Conservation (phyloP, 2,888 invertebrate species). For the Hemaris fuciformis region DNA sequence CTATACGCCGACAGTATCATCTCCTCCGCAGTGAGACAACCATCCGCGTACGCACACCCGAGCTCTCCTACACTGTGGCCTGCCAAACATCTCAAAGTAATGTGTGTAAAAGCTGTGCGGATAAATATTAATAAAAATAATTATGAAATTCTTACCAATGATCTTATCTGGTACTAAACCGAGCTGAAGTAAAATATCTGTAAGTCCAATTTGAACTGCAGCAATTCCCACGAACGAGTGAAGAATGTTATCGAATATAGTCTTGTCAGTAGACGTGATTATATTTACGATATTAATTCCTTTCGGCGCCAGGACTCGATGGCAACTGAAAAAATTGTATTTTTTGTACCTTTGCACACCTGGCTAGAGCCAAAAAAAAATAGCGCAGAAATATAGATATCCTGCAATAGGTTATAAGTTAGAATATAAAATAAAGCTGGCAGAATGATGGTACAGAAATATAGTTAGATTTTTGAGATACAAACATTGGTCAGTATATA, state of each 20-base stretch:
- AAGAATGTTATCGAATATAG: slow-evolving; percentile 80
- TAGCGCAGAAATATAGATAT: no score
- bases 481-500: no score
- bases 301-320: slow-evolving; percentile 79
- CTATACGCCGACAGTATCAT: slow-evolving; percentile 91
- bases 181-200: slow-evolving; percentile 63
- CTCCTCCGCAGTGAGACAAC: slow-evolving; percentile 91
- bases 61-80: slow-evolving; percentile 97
- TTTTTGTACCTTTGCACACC: no score
- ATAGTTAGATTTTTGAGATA: no score
- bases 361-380: no score
- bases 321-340: slow-evolving; percentile 72
- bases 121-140: no score
- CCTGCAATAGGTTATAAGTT: no score
- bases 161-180: slow-evolving; percentile 87
- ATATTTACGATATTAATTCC: slow-evolving; percentile 85
- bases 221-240: slow-evolving; percentile 89
- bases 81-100: slow-evolving; percentile 26
- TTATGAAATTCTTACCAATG: slow-evolving; percentile 82
- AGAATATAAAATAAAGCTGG: no score
- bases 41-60: slow-evolving; percentile 97
- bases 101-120: slow-evolving; percentile 27
- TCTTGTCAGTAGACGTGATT: slow-evolving; percentile 83
- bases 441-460: no score
- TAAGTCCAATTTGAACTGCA: slow-evolving; percentile 83